Percentiles rank a stretch among this genome's conserved stretches.
phyloP scores from a whole-genome alignment of 2,797 vertebrate genomes.

The Hypotaenidia philippensis region DNA sequence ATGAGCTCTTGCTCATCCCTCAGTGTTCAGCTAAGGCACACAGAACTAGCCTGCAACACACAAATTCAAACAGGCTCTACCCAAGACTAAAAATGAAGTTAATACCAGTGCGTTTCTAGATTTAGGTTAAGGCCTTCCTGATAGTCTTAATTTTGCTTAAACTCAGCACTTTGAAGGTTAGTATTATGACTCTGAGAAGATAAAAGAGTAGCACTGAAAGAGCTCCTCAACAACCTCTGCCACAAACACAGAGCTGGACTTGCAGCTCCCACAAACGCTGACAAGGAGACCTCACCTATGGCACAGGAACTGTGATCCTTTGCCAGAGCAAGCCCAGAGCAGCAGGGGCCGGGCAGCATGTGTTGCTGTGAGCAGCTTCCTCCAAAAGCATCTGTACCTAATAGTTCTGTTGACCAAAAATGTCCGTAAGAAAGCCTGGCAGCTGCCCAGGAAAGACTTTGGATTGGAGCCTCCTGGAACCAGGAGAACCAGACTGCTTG shows the following conservation, averaged over 20 bases:
- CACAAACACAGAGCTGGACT: neutral
- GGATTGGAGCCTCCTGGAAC: neutral
- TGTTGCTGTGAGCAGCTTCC: neutral
- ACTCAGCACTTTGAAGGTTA: neutral
- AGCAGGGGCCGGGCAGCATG: neutral
- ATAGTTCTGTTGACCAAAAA: neutral
- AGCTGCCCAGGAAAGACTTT: neutral
- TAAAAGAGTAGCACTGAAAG: neutral
- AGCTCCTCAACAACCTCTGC: neutral
- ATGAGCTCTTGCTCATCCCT: neutral
- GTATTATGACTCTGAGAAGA: neutral
- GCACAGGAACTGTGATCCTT: neutral
- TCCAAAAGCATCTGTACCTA: neutral
- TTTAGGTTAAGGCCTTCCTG: neutral
- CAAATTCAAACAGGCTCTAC: neutral
- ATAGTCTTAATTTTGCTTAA: neutral
- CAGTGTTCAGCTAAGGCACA: neutral
- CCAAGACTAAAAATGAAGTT: neutral
- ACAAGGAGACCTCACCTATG: neutral
- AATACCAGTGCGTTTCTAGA: neutral
- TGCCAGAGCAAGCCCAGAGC: neutral
- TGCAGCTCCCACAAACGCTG: rapidly evolving
- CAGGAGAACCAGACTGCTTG: neutral
- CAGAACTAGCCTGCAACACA: neutral
- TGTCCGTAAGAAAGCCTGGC: neutral